Percentiles rank a stretch among this genome's conserved stretches.
Conservation (phyloP, 1,140 invertebrate species). For the Hestina assimilis region DNA sequence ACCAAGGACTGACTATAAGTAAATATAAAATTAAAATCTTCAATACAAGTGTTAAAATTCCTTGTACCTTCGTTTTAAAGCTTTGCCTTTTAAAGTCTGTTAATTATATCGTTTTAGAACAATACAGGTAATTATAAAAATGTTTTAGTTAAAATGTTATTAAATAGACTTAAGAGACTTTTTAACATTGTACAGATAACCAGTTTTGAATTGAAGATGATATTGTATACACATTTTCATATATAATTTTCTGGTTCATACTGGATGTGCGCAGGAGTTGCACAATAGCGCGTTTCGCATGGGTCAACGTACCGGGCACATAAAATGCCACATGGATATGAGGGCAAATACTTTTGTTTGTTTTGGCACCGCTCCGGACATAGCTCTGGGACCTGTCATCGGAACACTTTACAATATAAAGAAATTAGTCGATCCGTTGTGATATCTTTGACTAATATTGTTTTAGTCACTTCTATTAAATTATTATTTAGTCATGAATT, state of each 20-base stretch:
- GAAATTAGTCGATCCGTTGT: background rate
- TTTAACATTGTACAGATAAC: no score
- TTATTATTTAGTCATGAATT: background rate
- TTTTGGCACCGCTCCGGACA: constrained; percentile 29
- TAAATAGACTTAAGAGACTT: no score
- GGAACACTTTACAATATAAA: constrained; percentile 1
- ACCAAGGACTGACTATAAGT: background rate
- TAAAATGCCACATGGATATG: constrained; percentile 32
- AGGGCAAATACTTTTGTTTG: constrained; percentile 30
- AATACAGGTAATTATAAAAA: no score
- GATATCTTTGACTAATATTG: background rate
- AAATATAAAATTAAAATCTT: background rate
- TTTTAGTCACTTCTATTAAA: constrained; percentile 4
- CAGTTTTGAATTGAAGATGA: no score
- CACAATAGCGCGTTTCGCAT: constrained; percentile 34
- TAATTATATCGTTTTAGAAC: no score
- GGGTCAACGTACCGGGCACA: constrained; percentile 38
- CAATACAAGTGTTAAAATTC: no score
- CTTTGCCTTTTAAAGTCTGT: no score
- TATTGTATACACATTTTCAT: no score
- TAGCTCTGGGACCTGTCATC: constrained; percentile 4
- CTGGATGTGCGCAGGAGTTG: constrained; percentile 28
- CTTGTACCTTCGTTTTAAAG: no score
- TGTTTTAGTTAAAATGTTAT: no score
- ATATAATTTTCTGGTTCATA: background rate